phyloP scores from a whole-genome alignment of 2,113 vertebrate species.

The Galemys pyrenaicus region DNA sequence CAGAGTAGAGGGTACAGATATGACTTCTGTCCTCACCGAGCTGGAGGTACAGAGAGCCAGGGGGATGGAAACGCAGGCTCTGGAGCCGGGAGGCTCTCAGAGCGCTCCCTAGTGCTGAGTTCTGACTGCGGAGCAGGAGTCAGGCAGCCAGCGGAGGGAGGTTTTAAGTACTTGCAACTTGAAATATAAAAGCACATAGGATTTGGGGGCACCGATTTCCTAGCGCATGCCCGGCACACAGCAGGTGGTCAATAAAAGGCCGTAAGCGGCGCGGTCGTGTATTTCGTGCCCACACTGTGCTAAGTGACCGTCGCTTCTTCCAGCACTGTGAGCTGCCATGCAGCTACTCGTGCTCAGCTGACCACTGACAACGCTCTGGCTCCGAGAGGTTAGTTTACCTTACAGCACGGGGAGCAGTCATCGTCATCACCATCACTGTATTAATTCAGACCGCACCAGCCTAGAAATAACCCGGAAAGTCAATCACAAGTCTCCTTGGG shows the following conservation, averaged over 20 bases:
- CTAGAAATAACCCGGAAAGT: neutral
- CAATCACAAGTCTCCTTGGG: neutral
- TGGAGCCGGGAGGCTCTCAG: rapidly evolving
- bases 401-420: neutral
- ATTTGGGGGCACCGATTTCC: neutral
- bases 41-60: neutral
- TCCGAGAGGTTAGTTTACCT: neutral
- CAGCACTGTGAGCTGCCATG: neutral
- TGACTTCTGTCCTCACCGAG: neutral
- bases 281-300: neutral
- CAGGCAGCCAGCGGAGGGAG: neutral
- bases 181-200: neutral
- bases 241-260: neutral
- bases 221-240: rapidly evolving
- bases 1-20: neutral
- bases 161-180: neutral
- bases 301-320: neutral
- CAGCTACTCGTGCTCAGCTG: neutral
- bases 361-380: neutral
- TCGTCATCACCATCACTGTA: neutral
- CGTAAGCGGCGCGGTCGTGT: neutral
- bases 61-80: neutral
- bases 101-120: neutral
- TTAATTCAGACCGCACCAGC: neutral
- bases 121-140: neutral